Percentiles rank a stretch among this genome's conserved stretches.
Conservation (phyloP, 2,113 vertebrate species). For the Zosterops japonicus region DNA sequence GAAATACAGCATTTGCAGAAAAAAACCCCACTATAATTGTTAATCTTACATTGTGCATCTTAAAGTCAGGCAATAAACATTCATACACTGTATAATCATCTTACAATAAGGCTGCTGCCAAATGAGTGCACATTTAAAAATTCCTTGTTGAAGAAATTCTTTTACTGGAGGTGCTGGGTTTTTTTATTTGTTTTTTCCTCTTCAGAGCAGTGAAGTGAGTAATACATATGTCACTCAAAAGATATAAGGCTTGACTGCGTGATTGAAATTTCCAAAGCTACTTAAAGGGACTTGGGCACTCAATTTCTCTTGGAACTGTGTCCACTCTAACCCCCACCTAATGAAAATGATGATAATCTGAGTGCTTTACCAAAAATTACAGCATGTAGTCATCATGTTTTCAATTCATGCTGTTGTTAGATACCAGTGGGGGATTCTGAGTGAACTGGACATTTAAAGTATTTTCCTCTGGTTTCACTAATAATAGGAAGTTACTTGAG, state of each 20-base stretch:
- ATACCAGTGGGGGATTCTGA: background rate
- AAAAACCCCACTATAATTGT: slow-evolving; percentile 43
- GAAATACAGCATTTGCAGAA: slow-evolving; percentile 75
- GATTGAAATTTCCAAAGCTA: background rate
- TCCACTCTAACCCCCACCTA: background rate
- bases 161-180: slow-evolving; percentile 3
- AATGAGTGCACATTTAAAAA: slow-evolving; percentile 73
- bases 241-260: background rate
- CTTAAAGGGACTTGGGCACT: background rate
- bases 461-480: background rate
- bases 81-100: slow-evolving; percentile 69
- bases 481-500: background rate
- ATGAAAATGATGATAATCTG: background rate
- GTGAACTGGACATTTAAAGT: background rate
- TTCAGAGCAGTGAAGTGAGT: slow-evolving; percentile 54
- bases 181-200: slow-evolving; percentile 68
- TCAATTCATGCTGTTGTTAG: background rate
- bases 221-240: slow-evolving; percentile 43
- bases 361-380: background rate
- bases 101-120: slow-evolving; percentile 66
- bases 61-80: slow-evolving; percentile 76
- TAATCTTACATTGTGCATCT: slow-evolving; percentile 75
- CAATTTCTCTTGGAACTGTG: background rate
- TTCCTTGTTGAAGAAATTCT: slow-evolving; percentile 57
- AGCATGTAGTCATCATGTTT: background rate